These are phyloP conservation scores for Falco novaeseelandiae DNA, from an alignment of 2,797 vertebrate species.

Conservation along the genomic window DNA sequence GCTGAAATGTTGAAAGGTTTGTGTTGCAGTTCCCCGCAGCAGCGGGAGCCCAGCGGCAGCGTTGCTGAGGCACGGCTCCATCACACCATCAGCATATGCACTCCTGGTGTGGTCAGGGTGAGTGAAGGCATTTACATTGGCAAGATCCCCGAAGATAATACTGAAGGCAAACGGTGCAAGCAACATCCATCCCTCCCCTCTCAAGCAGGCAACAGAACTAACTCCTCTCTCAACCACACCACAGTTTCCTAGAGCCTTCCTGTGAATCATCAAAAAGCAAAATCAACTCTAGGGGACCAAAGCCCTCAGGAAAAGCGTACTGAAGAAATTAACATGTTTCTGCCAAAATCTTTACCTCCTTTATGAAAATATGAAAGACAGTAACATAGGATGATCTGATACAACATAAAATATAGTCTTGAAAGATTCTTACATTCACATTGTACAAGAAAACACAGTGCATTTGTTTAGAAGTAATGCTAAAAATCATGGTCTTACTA, in stretches of 20 bases:
- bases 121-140: not conserved
- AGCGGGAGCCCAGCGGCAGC: not conserved
- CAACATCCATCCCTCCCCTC: no score
- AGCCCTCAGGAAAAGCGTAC: not conserved
- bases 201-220: not conserved
- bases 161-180: not conserved
- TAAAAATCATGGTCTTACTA: not conserved
- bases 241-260: not conserved
- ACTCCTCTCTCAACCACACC: not conserved
- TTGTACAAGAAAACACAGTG: slow-evolving; percentile 7
- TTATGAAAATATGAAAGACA: not conserved
- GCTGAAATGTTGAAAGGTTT: not conserved
- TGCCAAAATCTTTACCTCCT: not conserved
- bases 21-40: not conserved
- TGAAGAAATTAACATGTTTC: not conserved
- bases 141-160: not conserved
- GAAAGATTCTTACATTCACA: not conserved
- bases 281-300: not conserved
- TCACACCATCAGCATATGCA: no score
- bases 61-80: not conserved
- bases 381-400: not conserved
- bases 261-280: not conserved
- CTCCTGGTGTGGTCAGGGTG: not conserved
- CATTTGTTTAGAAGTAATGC: not conserved
- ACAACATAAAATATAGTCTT: not conserved